Evolutionary conservation across 1,140 invertebrate genomes (phyloP), one percentile per base, ranked within the genome.

Genomic region (Heliconius himera): DNA sequence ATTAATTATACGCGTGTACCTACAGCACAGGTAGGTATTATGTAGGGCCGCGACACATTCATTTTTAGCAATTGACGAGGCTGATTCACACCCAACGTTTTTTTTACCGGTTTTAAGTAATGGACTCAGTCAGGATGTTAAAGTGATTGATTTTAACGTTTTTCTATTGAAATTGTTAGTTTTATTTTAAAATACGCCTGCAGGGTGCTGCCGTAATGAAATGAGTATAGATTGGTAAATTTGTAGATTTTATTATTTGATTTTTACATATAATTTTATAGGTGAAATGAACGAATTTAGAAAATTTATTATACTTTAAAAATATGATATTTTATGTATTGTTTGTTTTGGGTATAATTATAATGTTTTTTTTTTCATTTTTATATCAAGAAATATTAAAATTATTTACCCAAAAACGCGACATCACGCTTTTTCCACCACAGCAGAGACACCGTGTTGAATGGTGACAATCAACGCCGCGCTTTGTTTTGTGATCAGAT

Each of bases 41-140:
- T 29, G 22, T 26, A 26, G 60, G 22, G 33, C 38, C 18, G 71
- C 70, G 78, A 79, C 46, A 79, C 51, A 80, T 80, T 76, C 74
- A 79, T 77, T 76, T 76, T 8, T 72, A 60, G 22, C 78, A 80
- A 80, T 80, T 80, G 79, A 26, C 46, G 26, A 72, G 79, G 60
- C 46, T 46, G 70, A 80, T 76, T 76, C 79, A 76, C 70, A 71
- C 70, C 70, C 51, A 51, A 41, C 26, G 70, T 75, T 80, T 80
- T 80, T 80, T 80, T 76, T 80, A 76, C 60, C 36, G 54, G 79
- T 29, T 80, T 73, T 76, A 80, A 80, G 79, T 80, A 80, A 80
- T 80, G 74, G 79, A 76, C n/a, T 56, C 49, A 72, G 51, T 36
- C 41, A 73, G 46, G 22, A 70, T 74, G 70, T 73, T 74, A 74